Evolutionary conservation across 2,797 vertebrate species (phyloP).

Genomic region (Ambastaia sidthimunki): DNA sequence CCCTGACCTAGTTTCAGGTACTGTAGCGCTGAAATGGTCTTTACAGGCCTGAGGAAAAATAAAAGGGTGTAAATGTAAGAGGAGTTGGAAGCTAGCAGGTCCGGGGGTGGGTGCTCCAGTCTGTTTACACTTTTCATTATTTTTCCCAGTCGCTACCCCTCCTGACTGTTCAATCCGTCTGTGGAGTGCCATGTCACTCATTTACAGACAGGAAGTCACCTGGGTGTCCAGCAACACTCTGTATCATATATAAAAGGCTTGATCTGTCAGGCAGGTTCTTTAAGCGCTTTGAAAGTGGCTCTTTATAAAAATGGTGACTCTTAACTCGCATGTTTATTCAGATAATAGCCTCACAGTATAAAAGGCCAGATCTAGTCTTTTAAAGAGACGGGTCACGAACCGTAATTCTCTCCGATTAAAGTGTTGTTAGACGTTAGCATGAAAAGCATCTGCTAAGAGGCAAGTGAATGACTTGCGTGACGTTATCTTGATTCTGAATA

Average conservation of each 20-base stretch:
- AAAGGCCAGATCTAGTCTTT: not conserved
- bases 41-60: conserved; percentile 55
- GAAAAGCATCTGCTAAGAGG: conserved; percentile 20
- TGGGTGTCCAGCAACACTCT: conserved; percentile 21
- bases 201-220: conserved; percentile 32
- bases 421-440: conserved; percentile 19
- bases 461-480: conserved; percentile 38
- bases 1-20: conserved; percentile 65
- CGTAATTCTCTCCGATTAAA: conserved; percentile 33
- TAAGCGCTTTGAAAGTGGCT: not conserved
- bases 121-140: conserved; percentile 53
- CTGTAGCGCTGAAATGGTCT: conserved; percentile 54
- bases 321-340: not conserved
- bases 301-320: not conserved
- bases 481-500: conserved; percentile 25
- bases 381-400: conserved; percentile 16
- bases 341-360: not conserved
- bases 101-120: conserved; percentile 40
- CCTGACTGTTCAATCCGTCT: conserved; percentile 37
- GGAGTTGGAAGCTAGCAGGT: conserved; percentile 47
- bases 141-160: conserved; percentile 43
- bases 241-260: conserved; percentile 19
- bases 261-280: conserved; percentile 28
- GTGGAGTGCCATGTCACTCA: conserved; percentile 42
- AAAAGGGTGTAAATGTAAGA: conserved; percentile 54